phyloP scores from a whole-genome alignment of 2,113 vertebrate genomes.

The Suncus etruscus region DNA sequence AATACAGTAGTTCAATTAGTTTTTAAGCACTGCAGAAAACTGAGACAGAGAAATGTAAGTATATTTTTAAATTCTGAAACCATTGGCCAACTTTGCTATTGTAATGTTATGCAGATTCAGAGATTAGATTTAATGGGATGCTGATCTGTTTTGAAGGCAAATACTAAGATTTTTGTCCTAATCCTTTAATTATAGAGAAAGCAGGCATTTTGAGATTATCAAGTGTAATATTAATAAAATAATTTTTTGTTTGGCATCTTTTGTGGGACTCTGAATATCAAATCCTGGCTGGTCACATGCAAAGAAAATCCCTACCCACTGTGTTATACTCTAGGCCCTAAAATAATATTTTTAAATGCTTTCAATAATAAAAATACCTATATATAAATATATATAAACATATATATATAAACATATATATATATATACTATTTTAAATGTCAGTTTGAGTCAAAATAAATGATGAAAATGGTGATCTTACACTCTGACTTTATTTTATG shows the following conservation, averaged over 20 bases:
- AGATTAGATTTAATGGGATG: background rate
- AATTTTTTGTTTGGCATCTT: too few relatives aligned
- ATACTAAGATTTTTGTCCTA: background rate
- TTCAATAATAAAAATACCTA: too few relatives aligned
- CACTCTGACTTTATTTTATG: background rate
- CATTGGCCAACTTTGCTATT: background rate
- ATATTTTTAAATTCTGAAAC: background rate
- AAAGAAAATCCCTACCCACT: too few relatives aligned
- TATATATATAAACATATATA: too few relatives aligned
- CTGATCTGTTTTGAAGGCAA: background rate
- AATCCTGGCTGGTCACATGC: too few relatives aligned
- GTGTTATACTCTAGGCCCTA: too few relatives aligned
- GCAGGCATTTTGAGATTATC: background rate
- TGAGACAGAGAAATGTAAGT: background rate
- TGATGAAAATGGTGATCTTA: background rate
- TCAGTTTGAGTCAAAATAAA: background rate
- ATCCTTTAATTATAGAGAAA: background rate
- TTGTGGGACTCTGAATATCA: too few relatives aligned
- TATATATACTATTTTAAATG: background rate
- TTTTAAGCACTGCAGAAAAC: background rate
- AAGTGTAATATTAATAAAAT: too few relatives aligned
- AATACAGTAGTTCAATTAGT: too few relatives aligned
- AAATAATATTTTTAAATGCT: too few relatives aligned
- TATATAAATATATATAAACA: too few relatives aligned
- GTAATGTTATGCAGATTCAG: rapidly evolving